These are phyloP conservation scores for Cetoscarus ocellatus DNA, from an alignment of 2,797 vertebrate species.

Conservation along the genomic window DNA sequence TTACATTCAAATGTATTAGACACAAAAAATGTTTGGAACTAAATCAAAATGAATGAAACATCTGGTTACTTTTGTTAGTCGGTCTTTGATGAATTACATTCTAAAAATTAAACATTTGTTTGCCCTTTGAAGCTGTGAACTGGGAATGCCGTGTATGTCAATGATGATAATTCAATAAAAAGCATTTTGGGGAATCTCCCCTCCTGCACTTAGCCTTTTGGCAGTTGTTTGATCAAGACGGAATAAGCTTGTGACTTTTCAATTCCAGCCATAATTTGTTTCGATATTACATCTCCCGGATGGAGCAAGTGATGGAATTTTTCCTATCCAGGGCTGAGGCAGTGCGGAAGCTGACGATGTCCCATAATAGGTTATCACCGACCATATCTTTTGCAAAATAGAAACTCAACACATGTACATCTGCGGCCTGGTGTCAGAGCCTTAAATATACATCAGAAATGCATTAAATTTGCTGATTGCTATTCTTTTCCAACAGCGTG, in stretches of 20 bases:
- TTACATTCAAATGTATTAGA: no score
- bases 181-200: slow-evolving; percentile 91
- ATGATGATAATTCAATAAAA: slow-evolving; percentile 94
- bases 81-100: slow-evolving; percentile 21
- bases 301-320: slow-evolving; percentile 97
- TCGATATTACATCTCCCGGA: slow-evolving; percentile 95
- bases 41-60: no score
- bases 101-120: slow-evolving; percentile 41
- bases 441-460: slow-evolving; percentile 99
- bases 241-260: slow-evolving; percentile 99
- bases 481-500: slow-evolving; percentile 94
- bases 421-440: slow-evolving; percentile 96
- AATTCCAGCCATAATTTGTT: slow-evolving; percentile 99
- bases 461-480: slow-evolving; percentile 98
- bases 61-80: slow-evolving; percentile 8
- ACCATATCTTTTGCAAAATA: slow-evolving; percentile 98
- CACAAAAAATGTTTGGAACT: no score
- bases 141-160: slow-evolving; percentile 90
- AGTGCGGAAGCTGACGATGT: slow-evolving; percentile 88
- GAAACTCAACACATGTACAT: slow-evolving; percentile 98
- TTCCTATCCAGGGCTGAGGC: slow-evolving; percentile 86
- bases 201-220: slow-evolving; percentile 95
- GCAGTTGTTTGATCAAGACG: slow-evolving; percentile 98
- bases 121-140: slow-evolving; percentile 56
- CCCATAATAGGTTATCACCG: slow-evolving; percentile 97